Evolutionary conservation across 1,140 invertebrate genomes (phyloP), one percentile per base, ranked within the genome.

Genomic region (Macrobrachium nipponense): DNA sequence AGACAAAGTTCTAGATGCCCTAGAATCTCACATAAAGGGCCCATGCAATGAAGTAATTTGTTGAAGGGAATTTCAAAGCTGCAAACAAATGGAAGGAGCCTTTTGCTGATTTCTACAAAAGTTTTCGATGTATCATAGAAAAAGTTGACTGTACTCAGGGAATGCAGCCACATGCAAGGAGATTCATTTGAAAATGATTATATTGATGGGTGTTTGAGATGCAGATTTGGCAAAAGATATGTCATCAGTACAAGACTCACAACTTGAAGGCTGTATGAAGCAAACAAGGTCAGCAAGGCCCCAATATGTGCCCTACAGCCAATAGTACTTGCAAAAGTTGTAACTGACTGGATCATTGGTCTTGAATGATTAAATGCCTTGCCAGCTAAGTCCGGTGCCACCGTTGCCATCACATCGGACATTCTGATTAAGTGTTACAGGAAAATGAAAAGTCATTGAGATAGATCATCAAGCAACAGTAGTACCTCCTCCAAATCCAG

Each of bases 41-140:
- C 27, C 44, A 36, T 60, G 18, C 23, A 80, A 80, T 62, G 59
- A 80, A 27, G 58, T n/a, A 80, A 12, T 80, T 20, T 58, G 23
- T 14, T 27, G 77, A 2, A 20, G 61, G 18, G 20, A 80, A 64
- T 66, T 17, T 7, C 77, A 61, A 5, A 62, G 20, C 59, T 80
- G 77, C 20, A 60, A 44, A 23, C 77, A 36, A 14, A 6, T 80
- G 77, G 77, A 62, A 80, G n/a, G 77, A 62, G 61, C 64, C 77
- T 23, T 79, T 79, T 60, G 77, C 77, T 36, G 51, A 36, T 36
- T 36, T 36, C 27, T 36, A 36, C 4, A 4, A 2, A 4, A 36
- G 27, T 36, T 4, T 36, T 36, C 27, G 27, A 36, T 36, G 27
- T 36, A 36, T 36, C 23, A 43, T 80, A 36, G 61, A 60, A 62